Evolutionary conservation across 2,113 vertebrate genomes (phyloP).

Genomic region (Montifringilla adamsi): DNA sequence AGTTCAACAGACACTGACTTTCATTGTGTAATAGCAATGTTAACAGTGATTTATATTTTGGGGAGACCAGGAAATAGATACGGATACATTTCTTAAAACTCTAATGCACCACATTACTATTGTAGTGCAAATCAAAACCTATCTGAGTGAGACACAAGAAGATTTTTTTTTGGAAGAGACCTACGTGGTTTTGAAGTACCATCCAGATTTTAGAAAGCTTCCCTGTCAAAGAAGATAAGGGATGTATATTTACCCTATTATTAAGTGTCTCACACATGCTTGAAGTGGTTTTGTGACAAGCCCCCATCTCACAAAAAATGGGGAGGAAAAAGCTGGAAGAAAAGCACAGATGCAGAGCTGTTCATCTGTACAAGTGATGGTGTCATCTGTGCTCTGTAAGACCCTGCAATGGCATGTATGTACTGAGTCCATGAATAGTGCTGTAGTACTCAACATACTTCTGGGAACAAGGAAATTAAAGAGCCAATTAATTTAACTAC

Average conservation of each 20-base stretch:
- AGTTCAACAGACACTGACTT: not conserved
- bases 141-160: not conserved
- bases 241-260: not conserved
- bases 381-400: not conserved
- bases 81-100: not conserved
- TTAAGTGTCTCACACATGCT: not conserved
- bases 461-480: not conserved
- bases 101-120: not conserved
- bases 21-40: not conserved
- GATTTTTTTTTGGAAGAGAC: not conserved
- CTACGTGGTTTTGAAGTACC: not conserved
- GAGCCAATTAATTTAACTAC: not conserved
- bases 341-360: not conserved
- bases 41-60: not conserved
- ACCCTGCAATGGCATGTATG: not conserved
- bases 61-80: not conserved
- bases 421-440: not conserved
- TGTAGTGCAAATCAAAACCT: not conserved
- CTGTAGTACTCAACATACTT: fast-evolving
- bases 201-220: not conserved
- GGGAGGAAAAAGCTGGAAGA: not conserved
- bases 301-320: not conserved
- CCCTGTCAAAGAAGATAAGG: not conserved
- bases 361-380: not conserved
- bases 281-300: not conserved